Evolutionary conservation across 2,113 vertebrate species (phyloP), one percentile per base, ranked within the genome.

Genomic region (Beaufortia kweichowensis): DNA sequence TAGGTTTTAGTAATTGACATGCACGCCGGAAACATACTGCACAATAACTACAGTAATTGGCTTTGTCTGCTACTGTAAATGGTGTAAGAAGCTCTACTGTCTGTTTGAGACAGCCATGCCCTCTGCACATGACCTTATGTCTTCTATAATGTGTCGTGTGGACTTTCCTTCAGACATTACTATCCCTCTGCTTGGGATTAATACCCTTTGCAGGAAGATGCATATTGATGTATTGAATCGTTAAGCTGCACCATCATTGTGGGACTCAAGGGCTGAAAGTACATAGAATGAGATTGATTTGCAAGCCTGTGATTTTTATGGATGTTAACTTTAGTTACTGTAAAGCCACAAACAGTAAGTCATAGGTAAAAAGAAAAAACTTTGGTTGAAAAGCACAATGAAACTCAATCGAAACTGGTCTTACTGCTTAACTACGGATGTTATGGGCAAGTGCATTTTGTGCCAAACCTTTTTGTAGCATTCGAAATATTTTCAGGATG

Each of bases 171-270:
- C 61, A 12, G 19, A 71, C 71, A 71, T 60, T 62, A 78, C 75
- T 72, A 72, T 81, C 50, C 65, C 61, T 72, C 23, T 62, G 61
- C 78, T 46, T 78, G 55, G 28, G 71, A 63, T 79, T 78, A 79
- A 46, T 62, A 68, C 61, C 57, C 41, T 56, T 55, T 68, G 75
- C 68, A 63, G 28, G 46, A 78, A 64, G 68, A 76, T 78, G 76
- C 55, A 62, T 81, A 84, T 84, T 79, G 79, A 84, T 81, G 65
- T 81, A 83, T 81, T 79, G 76, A 64, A 65, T 68, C 72, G 21
- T 79, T 81, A 84, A 81, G 79, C 82, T 76, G 65, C 70, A 76
- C 79, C 75, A 79, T 84, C 78, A 83, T 78, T 73, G 79, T 64
- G 76, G 53, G 79, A 33, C 65, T 81, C 53, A 78, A 81, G 72